A percentile compares a stretch with the other conserved stretches of the same genome.
These are phyloP conservation scores for Jacana jacana DNA, from an alignment of 2,113 vertebrate species.

Conservation along the genomic window DNA sequence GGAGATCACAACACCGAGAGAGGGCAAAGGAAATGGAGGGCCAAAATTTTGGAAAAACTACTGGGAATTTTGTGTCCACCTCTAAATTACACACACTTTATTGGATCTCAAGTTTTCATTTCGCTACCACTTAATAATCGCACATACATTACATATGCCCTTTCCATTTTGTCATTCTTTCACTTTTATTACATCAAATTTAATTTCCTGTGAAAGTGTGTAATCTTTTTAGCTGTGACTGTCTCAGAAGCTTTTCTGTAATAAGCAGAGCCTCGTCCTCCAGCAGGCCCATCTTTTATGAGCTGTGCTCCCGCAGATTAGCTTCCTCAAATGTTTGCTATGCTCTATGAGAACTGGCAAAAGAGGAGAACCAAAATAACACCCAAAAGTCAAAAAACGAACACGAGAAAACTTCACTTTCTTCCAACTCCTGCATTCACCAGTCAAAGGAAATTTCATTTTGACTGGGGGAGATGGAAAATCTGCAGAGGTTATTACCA, in stretches of 20 bases:
- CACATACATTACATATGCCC: background rate
- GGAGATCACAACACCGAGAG: background rate
- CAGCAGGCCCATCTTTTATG: background rate
- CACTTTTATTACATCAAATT: conserved; percentile 37
- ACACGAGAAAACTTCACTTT: background rate
- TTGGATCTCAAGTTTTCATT: conserved; percentile 15
- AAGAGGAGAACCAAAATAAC: conserved; percentile 17
- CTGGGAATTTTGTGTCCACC: background rate
- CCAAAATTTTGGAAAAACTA: background rate
- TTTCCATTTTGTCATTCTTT: conserved; percentile 38
- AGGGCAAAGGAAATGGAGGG: background rate
- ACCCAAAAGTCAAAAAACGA: conserved; percentile 14
- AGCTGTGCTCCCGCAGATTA: conserved; percentile 33
- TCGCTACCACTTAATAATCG: conserved; percentile 30
- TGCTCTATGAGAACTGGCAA: background rate
- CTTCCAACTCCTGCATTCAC: background rate
- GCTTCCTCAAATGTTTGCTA: conserved; percentile 33
- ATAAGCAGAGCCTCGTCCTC: conserved; percentile 11
- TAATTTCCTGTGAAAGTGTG: conserved; percentile 58
- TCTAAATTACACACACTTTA: conserved; percentile 5
- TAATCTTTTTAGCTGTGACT: conserved; percentile 31
- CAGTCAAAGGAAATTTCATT: background rate
- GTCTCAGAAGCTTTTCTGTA: conserved; percentile 41
- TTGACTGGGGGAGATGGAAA: conserved; percentile 6
- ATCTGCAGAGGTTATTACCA: background rate